Evolutionary conservation across 2,113 vertebrate genomes (phyloP).

Genomic region (Rhegmatorhina hoffmannsi): DNA sequence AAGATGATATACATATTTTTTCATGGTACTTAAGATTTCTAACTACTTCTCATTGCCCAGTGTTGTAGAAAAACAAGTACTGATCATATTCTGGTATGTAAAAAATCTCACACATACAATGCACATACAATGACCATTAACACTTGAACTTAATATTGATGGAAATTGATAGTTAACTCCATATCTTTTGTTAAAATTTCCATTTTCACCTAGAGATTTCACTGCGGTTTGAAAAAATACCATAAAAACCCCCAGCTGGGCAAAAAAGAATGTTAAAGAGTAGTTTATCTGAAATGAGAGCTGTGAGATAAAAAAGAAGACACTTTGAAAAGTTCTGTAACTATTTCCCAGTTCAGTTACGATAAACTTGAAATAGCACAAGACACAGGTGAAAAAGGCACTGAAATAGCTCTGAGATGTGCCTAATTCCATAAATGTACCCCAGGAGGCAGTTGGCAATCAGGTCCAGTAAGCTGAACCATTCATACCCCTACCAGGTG

Average conservation of each 20-base stretch:
- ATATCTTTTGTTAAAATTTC: background rate
- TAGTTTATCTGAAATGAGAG: background rate
- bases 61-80: background rate
- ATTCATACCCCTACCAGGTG: fast-evolving
- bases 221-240: background rate
- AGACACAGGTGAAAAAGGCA: background rate
- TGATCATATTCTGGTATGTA: background rate
- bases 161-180: background rate
- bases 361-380: background rate
- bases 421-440: background rate
- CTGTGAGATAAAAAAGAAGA: background rate
- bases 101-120: background rate
- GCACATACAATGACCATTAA: background rate
- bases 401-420: background rate
- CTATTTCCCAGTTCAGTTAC: background rate
- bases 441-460: background rate
- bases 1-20: background rate
- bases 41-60: background rate
- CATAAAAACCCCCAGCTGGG: background rate
- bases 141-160: background rate
- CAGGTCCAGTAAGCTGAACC: background rate
- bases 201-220: background rate
- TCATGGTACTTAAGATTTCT: background rate
- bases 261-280: background rate
- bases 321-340: background rate